Evolutionary conservation across 2,113 vertebrate species (phyloP).

Genomic region (Tenrec ecaudatus): DNA sequence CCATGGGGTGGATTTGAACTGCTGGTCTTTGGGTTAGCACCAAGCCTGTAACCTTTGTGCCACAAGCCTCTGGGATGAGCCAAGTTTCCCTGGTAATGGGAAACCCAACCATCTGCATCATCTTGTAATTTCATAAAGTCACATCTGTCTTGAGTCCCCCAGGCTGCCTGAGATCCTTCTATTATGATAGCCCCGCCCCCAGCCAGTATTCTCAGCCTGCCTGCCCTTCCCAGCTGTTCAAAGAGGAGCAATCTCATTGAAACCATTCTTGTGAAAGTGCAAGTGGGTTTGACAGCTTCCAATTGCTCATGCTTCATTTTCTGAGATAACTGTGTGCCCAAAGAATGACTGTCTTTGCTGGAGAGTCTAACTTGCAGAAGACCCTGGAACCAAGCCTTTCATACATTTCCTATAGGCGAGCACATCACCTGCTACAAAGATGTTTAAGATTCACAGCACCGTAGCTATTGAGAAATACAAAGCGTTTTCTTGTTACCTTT

Average conservation of each 20-base stretch:
- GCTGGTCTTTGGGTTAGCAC: not conserved
- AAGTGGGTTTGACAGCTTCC: constrained; percentile 36
- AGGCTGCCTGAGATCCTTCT: not conserved
- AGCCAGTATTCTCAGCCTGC: not conserved
- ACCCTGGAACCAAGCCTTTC: constrained; percentile 27
- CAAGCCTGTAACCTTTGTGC: not conserved
- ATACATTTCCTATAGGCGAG: constrained; percentile 36
- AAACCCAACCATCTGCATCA: not conserved
- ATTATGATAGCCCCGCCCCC: not conserved
- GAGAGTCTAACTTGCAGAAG: not conserved
- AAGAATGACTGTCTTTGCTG: not conserved
- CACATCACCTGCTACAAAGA: constrained; percentile 13
- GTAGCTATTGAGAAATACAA: constrained; percentile 59
- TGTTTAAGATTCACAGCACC: constrained; percentile 56
- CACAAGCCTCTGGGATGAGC: not conserved
- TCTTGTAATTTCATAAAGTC: constrained; percentile 29
- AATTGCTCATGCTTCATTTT: constrained; percentile 1
- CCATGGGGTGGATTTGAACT: not conserved
- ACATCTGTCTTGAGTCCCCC: not conserved
- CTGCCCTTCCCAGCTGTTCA: not conserved
- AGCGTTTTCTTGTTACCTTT: constrained; percentile 47
- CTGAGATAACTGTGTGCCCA: not conserved
- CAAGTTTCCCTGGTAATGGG: constrained; percentile 9
- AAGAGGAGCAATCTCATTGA: constrained; percentile 35
- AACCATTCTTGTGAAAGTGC: not conserved